phyloP scores from a whole-genome alignment of 2,797 vertebrate species.

The Ara ararauna region DNA sequence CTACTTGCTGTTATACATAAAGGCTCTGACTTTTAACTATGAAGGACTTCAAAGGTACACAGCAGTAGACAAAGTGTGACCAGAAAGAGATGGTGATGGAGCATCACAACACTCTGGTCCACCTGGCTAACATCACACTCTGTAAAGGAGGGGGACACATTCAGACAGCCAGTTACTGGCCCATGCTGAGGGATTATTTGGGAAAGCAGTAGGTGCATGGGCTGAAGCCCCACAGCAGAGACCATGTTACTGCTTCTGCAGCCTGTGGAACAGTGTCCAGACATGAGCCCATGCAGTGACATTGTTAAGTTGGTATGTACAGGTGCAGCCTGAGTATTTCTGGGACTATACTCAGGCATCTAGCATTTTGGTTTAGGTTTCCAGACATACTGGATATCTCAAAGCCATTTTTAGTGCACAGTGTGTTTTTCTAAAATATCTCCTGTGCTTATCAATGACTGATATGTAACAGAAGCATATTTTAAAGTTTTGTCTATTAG shows the following conservation, averaged over 20 bases:
- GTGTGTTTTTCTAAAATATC: neutral
- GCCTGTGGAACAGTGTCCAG: neutral
- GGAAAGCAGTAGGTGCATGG: neutral
- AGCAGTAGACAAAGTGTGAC: neutral
- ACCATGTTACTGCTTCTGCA: neutral
- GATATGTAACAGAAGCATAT: neutral
- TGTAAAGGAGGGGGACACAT: neutral
- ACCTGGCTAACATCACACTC: neutral
- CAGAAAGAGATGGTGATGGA: neutral
- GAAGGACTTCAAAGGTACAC: neutral
- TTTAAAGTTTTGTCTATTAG: neutral
- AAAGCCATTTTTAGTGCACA: neutral
- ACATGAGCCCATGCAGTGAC: neutral
- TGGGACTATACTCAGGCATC: neutral
- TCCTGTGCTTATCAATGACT: neutral
- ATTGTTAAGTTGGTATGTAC: neutral
- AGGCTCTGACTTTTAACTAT: neutral
- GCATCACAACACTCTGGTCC: neutral
- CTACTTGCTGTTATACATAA: neutral
- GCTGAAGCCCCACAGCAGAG: neutral
- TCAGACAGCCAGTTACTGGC: neutral
- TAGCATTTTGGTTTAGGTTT: neutral
- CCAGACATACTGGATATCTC: neutral
- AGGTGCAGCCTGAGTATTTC: neutral
- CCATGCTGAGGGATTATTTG: neutral